Percentiles rank a stretch among this genome's conserved stretches.
Evolutionary conservation across 2,113 vertebrate genomes (phyloP).

Genomic region (Dendropsophus ebraccatus): DNA sequence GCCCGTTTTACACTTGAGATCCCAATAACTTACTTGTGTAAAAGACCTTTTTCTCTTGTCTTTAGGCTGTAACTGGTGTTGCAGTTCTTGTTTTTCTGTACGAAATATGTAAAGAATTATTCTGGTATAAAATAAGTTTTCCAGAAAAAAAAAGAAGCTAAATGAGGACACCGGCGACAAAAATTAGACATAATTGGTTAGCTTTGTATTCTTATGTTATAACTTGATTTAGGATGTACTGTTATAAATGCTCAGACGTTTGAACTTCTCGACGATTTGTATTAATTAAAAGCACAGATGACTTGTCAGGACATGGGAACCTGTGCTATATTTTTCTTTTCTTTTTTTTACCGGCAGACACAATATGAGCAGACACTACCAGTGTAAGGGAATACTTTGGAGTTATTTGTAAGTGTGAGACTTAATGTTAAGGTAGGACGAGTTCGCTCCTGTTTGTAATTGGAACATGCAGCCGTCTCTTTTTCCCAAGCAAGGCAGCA

Average conservation of each 20-base stretch:
- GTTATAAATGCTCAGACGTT: conserved; percentile 2
- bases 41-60: too few species aligned
- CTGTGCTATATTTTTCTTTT: conserved; percentile 19
- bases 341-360: conserved; percentile 25
- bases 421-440: conserved; percentile 36
- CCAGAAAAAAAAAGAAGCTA: neutral
- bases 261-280: conserved; percentile 7
- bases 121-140: too few species aligned
- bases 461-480: conserved; percentile 24
- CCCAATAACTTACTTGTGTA: too few species aligned
- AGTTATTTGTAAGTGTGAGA: conserved; percentile 48
- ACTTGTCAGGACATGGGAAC: conserved; percentile 28
- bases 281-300: conserved; percentile 28
- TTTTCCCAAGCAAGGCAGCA: conserved; percentile 46
- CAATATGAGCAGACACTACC: conserved; percentile 36
- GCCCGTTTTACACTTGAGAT: too few species aligned
- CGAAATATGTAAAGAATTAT: neutral
- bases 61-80: too few species aligned
- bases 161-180: conserved; percentile 36
- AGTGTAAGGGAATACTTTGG: conserved; percentile 48
- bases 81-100: neutral
- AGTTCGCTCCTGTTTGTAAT: conserved; percentile 60
- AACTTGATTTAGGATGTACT: conserved; percentile 24
- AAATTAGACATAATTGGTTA: conserved; percentile 21
- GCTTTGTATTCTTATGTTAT: conserved; percentile 40